Evolutionary conservation across 2,888 invertebrate species (phyloP).

Genomic region (Idaea biselata): DNA sequence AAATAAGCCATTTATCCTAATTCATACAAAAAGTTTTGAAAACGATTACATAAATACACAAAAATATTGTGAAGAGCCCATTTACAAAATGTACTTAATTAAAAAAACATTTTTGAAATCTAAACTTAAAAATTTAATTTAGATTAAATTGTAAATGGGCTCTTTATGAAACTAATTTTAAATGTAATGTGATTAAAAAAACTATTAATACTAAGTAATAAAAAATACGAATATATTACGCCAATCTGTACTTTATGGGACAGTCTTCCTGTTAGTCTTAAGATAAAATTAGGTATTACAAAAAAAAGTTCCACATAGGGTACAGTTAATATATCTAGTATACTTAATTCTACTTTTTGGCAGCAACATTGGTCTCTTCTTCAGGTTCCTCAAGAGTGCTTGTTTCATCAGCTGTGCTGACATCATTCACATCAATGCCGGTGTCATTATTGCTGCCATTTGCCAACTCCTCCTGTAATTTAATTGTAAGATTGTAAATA

Average conservation of each 20-base stretch:
- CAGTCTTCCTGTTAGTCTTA: neutral
- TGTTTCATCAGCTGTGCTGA: slow-evolving; percentile 67
- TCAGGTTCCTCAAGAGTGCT: slow-evolving; percentile 62
- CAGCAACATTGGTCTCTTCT: slow-evolving; percentile 28
- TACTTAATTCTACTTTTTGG: slow-evolving; percentile 23
- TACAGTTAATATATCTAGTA: neutral
- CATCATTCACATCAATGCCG: slow-evolving; percentile 75
- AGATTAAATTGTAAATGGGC: neutral
- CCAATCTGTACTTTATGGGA: neutral
- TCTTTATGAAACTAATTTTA: neutral
- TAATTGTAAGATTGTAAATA: slow-evolving; percentile 6
- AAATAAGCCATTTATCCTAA: neutral
- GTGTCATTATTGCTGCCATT: slow-evolving; percentile 79
- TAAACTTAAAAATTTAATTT: no score
- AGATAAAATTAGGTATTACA: slow-evolving; percentile 6
- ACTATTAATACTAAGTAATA: slow-evolving; percentile 10
- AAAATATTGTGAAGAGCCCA: neutral
- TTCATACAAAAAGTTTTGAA: neutral
- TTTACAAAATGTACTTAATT: neutral
- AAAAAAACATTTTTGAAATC: no score
- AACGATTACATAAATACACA: neutral
- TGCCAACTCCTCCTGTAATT: slow-evolving; percentile 81
- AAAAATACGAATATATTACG: slow-evolving; percentile 1
- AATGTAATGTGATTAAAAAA: slow-evolving; percentile 6
- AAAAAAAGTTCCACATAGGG: neutral